Percentiles rank a stretch among this genome's conserved stretches.
These are phyloP conservation scores for Geococcyx californianus DNA, from an alignment of 2,113 vertebrate genomes.

Conservation along the genomic window DNA sequence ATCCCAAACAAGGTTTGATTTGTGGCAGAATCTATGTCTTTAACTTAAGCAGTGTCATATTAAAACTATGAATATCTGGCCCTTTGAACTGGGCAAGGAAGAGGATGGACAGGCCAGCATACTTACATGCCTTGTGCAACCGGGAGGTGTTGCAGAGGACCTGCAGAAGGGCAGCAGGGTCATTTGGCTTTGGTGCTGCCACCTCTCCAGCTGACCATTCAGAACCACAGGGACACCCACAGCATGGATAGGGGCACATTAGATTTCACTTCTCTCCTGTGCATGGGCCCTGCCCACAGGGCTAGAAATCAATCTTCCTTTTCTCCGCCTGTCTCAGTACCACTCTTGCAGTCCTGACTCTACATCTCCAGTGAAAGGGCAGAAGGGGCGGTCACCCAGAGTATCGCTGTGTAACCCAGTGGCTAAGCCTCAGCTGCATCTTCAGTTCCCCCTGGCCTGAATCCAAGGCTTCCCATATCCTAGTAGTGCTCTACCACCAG, in stretches of 20 bases:
- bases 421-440: not conserved
- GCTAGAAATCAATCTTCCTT: not conserved
- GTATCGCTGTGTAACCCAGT: accelerated
- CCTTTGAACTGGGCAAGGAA: not conserved
- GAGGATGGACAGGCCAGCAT: not conserved
- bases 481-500: not conserved
- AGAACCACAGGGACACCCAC: not conserved
- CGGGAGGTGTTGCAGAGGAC: not conserved
- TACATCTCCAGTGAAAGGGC: not conserved
- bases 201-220: not conserved
- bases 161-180: not conserved
- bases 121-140: not conserved
- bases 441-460: not conserved
- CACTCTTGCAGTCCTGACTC: not conserved
- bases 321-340: not conserved
- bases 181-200: accelerated
- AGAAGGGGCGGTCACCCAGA: not conserved
- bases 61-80: not conserved
- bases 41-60: not conserved
- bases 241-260: not conserved
- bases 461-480: not conserved
- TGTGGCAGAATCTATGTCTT: not conserved
- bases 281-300: not conserved
- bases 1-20: not conserved
- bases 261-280: not conserved